phyloP scores from a whole-genome alignment of 1,140 invertebrate species.

The Argopecten irradians region DNA sequence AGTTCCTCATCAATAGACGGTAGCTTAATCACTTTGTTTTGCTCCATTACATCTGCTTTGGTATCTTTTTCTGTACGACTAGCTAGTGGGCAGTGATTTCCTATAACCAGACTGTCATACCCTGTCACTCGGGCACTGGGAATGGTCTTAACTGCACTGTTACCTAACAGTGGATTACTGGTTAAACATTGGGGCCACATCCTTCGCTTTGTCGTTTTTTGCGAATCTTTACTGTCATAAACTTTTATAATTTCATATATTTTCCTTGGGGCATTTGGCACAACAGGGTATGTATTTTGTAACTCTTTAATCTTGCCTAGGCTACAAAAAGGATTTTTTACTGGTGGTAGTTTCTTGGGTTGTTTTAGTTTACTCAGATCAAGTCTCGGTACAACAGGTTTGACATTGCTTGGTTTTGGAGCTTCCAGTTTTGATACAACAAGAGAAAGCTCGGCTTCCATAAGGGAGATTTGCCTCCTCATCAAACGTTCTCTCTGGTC shows the following conservation, averaged over 20 bases:
- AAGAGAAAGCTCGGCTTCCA: conserved; percentile 35
- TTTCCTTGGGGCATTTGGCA: not conserved
- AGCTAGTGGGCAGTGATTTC: not conserved
- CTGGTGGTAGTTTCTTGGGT: conserved; percentile 21
- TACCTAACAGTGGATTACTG: not conserved
- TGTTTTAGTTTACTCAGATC: conserved; percentile 24
- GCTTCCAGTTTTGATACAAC: conserved; percentile 27
- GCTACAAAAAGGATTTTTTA: not conserved
- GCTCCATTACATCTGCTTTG: not conserved
- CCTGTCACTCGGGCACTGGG: not conserved
- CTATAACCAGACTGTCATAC: not conserved
- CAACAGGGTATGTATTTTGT: not conserved
- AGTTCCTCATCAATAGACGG: not conserved
- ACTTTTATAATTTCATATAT: not conserved
- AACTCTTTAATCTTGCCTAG: not conserved
- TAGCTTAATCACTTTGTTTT: not conserved
- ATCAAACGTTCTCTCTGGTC: conserved; percentile 22
- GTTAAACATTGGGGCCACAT: not conserved
- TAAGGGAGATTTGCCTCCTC: conserved; percentile 28
- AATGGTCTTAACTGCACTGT: not conserved
- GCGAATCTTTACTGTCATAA: not conserved
- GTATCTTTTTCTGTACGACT: not conserved
- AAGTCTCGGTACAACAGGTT: not conserved
- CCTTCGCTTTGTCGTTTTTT: not conserved
- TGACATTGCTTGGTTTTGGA: not conserved